Conservation (phyloP, 2,113 vertebrate species). For the Callopanchax toddi region DNA sequence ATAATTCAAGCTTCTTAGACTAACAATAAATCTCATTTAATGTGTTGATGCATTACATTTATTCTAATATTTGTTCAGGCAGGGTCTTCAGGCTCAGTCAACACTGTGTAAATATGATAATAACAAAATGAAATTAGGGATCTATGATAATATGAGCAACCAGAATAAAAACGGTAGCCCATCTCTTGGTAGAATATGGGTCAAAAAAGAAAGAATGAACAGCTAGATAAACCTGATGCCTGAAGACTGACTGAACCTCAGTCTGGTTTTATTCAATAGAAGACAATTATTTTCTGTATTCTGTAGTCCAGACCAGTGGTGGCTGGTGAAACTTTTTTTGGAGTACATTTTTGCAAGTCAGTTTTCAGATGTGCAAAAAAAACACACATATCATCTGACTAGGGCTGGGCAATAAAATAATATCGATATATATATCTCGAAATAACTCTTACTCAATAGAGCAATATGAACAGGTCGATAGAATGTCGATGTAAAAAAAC, state of each 20-base stretch:
- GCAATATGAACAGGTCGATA: too few relatives aligned
- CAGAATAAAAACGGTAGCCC: neutral
- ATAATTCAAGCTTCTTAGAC: conserved; percentile 2
- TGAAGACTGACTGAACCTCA: neutral
- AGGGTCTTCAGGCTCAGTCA: conserved; percentile 6
- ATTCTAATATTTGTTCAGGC: conserved; percentile 18
- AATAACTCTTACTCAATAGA: too few relatives aligned
- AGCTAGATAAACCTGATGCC: neutral
- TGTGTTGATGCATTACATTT: conserved; percentile 34
- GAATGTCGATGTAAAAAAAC: too few relatives aligned
- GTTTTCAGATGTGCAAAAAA: too few relatives aligned
- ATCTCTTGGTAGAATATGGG: neutral
- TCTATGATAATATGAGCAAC: neutral
- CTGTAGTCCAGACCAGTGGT: too few relatives aligned
- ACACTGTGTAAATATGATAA: neutral
- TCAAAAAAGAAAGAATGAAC: neutral
- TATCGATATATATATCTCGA: too few relatives aligned
- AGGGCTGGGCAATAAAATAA: too few relatives aligned
- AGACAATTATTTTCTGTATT: too few relatives aligned
- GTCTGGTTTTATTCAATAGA: conserved; percentile 30
- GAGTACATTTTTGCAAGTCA: too few relatives aligned
- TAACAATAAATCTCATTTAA: conserved; percentile 30
- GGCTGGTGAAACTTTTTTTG: too few relatives aligned
- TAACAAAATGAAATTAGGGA: neutral
- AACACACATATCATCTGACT: too few relatives aligned